Percentiles rank a stretch among this genome's conserved stretches.
phyloP scores from a whole-genome alignment of 2,797 vertebrate genomes.

The Arnoldichthys spilopterus region DNA sequence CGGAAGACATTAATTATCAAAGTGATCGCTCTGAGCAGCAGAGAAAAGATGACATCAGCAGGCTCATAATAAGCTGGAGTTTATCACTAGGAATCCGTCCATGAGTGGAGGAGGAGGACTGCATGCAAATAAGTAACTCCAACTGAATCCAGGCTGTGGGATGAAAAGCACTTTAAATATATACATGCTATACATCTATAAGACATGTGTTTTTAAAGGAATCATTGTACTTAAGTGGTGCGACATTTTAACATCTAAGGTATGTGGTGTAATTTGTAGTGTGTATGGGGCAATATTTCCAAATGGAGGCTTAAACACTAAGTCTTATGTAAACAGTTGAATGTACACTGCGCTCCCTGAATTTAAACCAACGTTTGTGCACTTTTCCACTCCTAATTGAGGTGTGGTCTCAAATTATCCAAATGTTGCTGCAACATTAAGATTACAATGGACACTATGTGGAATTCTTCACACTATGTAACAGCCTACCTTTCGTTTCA shows the following conservation, averaged over 20 bases:
- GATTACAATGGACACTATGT: neutral
- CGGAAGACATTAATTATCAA: constrained; percentile 61
- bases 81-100: constrained; percentile 38
- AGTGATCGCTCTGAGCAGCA: constrained; percentile 38
- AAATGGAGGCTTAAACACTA: constrained; percentile 24
- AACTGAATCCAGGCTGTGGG: neutral
- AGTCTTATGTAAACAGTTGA: constrained; percentile 23
- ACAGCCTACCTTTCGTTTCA: too few species aligned
- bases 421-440: neutral
- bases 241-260: neutral
- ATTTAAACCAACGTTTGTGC: constrained; percentile 18
- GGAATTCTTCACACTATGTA: neutral
- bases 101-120: constrained; percentile 3
- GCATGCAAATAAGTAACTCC: constrained; percentile 8
- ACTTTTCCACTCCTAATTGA: constrained; percentile 25
- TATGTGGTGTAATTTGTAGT: constrained; percentile 4
- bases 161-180: neutral
- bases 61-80: constrained; percentile 39
- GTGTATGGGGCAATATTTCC: constrained; percentile 19
- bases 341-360: constrained; percentile 2
- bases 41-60: constrained; percentile 55
- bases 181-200: constrained; percentile 21
- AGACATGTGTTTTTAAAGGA: constrained; percentile 3
- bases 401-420: neutral
- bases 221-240: neutral